Conservation (phyloP, 2,888 invertebrate species). For the Leptopilina drosophilae region DNA sequence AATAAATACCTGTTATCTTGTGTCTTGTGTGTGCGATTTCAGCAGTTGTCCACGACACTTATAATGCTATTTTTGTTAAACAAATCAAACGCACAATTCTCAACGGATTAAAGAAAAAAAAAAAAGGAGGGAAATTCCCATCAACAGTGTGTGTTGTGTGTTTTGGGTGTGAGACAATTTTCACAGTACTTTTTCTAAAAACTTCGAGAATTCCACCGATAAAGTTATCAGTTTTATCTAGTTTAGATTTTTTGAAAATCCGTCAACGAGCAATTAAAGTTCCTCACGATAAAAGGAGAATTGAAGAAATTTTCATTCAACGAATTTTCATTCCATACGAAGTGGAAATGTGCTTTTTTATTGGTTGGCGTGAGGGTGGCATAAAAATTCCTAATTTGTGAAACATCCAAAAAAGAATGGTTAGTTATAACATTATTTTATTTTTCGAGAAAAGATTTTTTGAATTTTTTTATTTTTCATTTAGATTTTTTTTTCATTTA, state of each 20-base stretch:
- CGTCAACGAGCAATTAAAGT: background rate
- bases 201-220: constrained; percentile 28
- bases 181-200: background rate
- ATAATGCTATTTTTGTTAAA: constrained; percentile 21
- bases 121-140: too few species aligned
- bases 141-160: background rate
- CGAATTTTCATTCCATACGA: constrained; percentile 45
- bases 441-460: background rate
- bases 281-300: constrained; percentile 10
- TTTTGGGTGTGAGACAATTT: background rate
- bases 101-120: background rate
- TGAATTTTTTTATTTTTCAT: too few species aligned
- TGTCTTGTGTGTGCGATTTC: background rate
- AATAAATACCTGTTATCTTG: background rate
- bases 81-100: constrained; percentile 28
- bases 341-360: constrained; percentile 69
- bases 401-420: constrained; percentile 46
- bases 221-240: background rate
- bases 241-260: constrained; percentile 16
- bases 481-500: too few species aligned
- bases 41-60: constrained; percentile 40
- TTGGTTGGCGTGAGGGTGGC: constrained; percentile 72
- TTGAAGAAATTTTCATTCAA: constrained; percentile 47
- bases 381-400: constrained; percentile 74
- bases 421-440: background rate